A percentile compares a stretch with the other conserved stretches of the same genome.
phyloP scores from a whole-genome alignment of 2,888 invertebrate species.

The Euplagia quadripunctaria region DNA sequence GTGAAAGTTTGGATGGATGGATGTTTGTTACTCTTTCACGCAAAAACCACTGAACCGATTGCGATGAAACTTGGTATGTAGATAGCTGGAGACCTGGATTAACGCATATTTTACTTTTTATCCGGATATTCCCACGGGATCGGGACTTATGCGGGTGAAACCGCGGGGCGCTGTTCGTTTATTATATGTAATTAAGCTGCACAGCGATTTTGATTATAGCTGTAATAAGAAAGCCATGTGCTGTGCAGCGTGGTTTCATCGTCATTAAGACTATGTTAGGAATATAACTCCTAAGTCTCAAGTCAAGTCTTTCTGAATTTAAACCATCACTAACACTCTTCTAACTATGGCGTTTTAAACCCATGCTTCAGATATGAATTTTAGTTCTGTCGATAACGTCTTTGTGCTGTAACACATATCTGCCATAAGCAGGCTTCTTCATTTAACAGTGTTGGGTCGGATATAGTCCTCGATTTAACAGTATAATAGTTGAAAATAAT shows the following conservation, averaged over 20 bases:
- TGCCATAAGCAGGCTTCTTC: not conserved
- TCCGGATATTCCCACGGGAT: too few relatives aligned
- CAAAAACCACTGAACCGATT: too few relatives aligned
- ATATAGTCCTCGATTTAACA: too few relatives aligned
- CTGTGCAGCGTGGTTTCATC: not conserved
- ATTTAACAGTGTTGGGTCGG: not conserved
- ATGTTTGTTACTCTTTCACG: too few relatives aligned
- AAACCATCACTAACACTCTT: not conserved
- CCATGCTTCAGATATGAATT: not conserved
- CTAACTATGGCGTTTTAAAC: not conserved
- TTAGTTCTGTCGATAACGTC: not conserved
- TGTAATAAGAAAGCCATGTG: not conserved
- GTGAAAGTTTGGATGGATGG: too few relatives aligned
- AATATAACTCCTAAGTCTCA: not conserved
- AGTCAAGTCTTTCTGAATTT: not conserved
- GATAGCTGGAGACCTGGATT: too few relatives aligned
- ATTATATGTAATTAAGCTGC: not conserved
- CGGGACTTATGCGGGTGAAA: too few relatives aligned
- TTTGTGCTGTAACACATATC: not conserved
- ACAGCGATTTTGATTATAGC: not conserved
- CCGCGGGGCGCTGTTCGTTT: too few relatives aligned
- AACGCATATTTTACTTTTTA: too few relatives aligned
- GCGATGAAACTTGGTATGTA: too few relatives aligned
- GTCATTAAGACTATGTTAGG: not conserved
- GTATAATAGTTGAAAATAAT: too few relatives aligned